Evolutionary conservation across 2,888 invertebrate genomes (phyloP).

Genomic region (Phlogophora meticulosa): DNA sequence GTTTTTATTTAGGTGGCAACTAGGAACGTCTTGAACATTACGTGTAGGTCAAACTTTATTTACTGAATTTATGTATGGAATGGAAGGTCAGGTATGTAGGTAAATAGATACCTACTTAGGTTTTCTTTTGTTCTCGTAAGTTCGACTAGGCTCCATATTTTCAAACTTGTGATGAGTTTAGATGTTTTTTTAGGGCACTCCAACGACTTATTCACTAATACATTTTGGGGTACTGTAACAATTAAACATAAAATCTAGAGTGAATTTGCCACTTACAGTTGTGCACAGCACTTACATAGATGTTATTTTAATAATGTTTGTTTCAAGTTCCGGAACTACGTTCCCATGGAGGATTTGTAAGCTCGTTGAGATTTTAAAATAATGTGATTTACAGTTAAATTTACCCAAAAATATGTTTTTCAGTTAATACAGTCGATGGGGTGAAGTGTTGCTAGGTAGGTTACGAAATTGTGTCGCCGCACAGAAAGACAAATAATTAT

Average conservation of each 20-base stretch:
- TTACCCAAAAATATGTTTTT: not conserved
- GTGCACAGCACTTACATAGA: no score
- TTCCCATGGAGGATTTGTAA: not conserved
- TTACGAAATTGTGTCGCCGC: constrained; percentile 20
- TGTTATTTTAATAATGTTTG: no score
- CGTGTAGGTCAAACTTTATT: not conserved
- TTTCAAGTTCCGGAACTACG: not conserved
- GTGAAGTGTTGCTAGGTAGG: not conserved
- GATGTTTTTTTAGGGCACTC: no score
- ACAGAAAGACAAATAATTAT: constrained; percentile 7
- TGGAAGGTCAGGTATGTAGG: not conserved
- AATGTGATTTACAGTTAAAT: not conserved
- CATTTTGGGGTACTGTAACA: no score
- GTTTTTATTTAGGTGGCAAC: not conserved
- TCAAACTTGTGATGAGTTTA: no score
- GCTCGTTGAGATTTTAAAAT: not conserved
- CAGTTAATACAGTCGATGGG: not conserved
- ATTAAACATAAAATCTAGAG: no score
- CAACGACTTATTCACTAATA: no score
- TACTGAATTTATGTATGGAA: not conserved
- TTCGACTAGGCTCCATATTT: not conserved
- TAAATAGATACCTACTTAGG: no score
- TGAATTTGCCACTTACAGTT: not conserved
- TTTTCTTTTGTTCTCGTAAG: not conserved
- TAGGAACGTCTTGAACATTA: not conserved